Evolutionary conservation across 2,797 vertebrate genomes (phyloP).

Genomic region (Pelochelys cantorii): DNA sequence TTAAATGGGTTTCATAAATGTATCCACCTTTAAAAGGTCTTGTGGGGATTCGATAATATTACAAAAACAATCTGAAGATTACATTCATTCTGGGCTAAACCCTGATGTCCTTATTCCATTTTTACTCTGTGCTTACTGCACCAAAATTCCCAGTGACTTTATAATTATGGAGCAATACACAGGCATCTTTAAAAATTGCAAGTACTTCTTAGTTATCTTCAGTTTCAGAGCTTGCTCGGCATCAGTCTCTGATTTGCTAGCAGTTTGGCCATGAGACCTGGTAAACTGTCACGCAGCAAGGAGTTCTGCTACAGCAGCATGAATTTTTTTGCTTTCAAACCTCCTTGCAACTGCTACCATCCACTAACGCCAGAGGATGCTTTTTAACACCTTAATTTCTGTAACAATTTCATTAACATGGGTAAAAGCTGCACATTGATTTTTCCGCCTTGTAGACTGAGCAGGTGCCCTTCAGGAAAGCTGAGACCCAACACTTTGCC

Average conservation of each 20-base stretch:
- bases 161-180: neutral
- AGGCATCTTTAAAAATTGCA: rapidly evolving
- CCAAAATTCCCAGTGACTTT: neutral
- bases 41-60: neutral
- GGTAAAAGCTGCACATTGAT: neutral
- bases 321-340: neutral
- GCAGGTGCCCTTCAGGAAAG: neutral
- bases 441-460: neutral
- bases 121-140: neutral
- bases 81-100: neutral
- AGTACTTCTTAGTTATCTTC: neutral
- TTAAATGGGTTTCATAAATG: neutral
- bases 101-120: neutral
- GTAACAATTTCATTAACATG: rapidly evolving
- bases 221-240: neutral
- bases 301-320: neutral
- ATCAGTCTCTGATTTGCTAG: neutral
- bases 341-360: neutral
- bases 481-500: neutral
- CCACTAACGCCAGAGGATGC: neutral
- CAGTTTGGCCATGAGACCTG: rapidly evolving
- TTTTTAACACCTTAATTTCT: neutral
- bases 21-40: neutral
- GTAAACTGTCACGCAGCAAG: rapidly evolving
- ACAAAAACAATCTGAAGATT: neutral